Conservation (phyloP, 1,140 invertebrate species). For the Hypothenemus hampei region DNA sequence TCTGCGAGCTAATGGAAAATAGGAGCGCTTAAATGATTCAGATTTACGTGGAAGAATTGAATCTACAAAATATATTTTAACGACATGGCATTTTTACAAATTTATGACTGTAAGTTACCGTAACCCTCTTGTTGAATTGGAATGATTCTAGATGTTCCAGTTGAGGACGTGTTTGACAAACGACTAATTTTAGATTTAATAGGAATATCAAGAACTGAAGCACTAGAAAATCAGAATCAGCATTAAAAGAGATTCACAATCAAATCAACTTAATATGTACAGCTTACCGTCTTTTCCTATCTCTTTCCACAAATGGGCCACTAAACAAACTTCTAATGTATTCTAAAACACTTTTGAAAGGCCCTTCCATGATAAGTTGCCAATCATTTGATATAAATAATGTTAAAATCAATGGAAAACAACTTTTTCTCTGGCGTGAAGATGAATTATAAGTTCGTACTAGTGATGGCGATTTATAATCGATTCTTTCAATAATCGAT, state of each 20-base stretch:
- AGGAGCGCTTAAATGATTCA: neutral
- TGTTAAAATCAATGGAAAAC: no score
- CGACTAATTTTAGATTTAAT: conserved; percentile 15
- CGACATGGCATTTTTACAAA: neutral
- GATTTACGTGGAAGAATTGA: neutral
- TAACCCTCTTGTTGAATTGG: conserved; percentile 7
- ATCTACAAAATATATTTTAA: neutral
- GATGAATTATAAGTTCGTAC: no score
- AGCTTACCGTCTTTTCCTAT: conserved; percentile 21
- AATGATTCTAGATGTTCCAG: neutral
- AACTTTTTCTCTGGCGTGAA: no score
- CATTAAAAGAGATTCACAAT: neutral
- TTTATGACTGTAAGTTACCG: neutral
- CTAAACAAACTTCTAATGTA: conserved; percentile 22
- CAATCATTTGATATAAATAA: no score
- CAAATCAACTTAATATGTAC: neutral
- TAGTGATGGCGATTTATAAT: no score
- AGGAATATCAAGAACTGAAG: conserved; percentile 6
- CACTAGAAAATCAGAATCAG: no score
- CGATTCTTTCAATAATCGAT: no score
- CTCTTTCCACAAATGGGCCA: neutral
- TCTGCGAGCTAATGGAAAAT: neutral
- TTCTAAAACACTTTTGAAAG: conserved; percentile 17
- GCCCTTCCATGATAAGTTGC: conserved; percentile 11
- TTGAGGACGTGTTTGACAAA: neutral